Evolutionary conservation across 23 tunicate genomes (phyloP), one percentile per base, ranked within the genome.

Genomic region (Halocynthia aurantium): DNA sequence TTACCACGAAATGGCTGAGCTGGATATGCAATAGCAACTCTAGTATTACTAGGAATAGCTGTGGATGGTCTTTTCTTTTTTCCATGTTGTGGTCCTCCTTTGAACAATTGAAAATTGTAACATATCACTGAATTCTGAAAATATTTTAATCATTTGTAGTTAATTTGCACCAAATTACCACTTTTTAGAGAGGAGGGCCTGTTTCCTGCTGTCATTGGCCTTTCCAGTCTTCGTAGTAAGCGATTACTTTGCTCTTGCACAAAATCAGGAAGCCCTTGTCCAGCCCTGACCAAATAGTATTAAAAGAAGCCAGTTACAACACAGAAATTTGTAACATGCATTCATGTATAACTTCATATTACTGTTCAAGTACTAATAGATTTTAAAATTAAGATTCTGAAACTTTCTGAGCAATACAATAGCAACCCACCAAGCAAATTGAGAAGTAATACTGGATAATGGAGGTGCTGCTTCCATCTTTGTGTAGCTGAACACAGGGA

Each of bases 231-330:
- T 15, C 56, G 63, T 10, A 74, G 56, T 54, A 74, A 64, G 19
- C 78, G 56, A 6, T 74, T 64, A 18, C 78, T 74, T 53, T 74
- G 78, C 57, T 74, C 78, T 54, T 74, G 78, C 13, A 74, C 78
- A 20, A 74, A 53, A 53, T 74, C 78, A 54, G 78, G 78, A 20
- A 74, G 56, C 11, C 55, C 78, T 19, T 74, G 78, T 13, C 78
- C 78, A 54, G 78, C 78, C 78, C 78, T 74, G 78, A 31, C 4
- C 44, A 31, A 8, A 72, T 51, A n/a, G 49, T 44, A 72, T 20
- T 51, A 44, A 17, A 72, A 44, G 11, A 72, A 44, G 15, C 13
- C 50, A 19, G 19, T 68, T 44, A 9, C 5, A 19, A 20, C 50
- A 18, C 50, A 72, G 10, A 51, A 10, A 44, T 17, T 20, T 12